A percentile compares a stretch with the other conserved stretches of the same genome.
These are phyloP conservation scores for Theristus sp. DNA, from an alignment of 2,888 invertebrate genomes.

Conservation along the genomic window DNA sequence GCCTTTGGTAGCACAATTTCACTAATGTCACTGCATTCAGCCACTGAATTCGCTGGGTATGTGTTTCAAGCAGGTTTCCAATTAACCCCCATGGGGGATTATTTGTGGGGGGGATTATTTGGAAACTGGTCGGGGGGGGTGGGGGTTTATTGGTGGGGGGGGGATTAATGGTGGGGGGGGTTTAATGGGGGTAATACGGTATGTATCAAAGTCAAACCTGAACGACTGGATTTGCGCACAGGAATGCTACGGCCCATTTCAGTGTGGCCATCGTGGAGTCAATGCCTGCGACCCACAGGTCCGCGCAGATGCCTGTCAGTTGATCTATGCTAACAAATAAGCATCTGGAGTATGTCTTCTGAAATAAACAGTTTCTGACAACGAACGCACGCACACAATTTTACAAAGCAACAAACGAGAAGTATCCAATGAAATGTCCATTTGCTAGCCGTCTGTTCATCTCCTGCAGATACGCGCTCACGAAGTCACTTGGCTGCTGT, in stretches of 20 bases:
- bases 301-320: neutral
- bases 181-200: too few species aligned
- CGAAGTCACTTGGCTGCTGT: neutral
- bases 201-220: too few species aligned
- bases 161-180: too few species aligned
- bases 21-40: too few species aligned
- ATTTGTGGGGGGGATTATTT: too few species aligned
- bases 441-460: neutral
- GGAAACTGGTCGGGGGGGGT: too few species aligned
- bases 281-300: neutral
- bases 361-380: neutral
- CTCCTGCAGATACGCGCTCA: neutral
- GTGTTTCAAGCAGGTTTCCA: too few species aligned
- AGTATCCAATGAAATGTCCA: neutral
- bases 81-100: too few species aligned
- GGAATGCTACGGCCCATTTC: neutral
- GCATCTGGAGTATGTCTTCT: too few species aligned
- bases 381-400: neutral
- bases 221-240: neutral
- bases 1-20: too few species aligned
- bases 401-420: neutral
- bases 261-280: neutral
- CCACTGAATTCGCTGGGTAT: too few species aligned
- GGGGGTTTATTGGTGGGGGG: too few species aligned
- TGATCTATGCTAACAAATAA: neutral